phyloP scores from a whole-genome alignment of 92 coral and sea anemone genomes.

The Zoanthus solanderi region DNA sequence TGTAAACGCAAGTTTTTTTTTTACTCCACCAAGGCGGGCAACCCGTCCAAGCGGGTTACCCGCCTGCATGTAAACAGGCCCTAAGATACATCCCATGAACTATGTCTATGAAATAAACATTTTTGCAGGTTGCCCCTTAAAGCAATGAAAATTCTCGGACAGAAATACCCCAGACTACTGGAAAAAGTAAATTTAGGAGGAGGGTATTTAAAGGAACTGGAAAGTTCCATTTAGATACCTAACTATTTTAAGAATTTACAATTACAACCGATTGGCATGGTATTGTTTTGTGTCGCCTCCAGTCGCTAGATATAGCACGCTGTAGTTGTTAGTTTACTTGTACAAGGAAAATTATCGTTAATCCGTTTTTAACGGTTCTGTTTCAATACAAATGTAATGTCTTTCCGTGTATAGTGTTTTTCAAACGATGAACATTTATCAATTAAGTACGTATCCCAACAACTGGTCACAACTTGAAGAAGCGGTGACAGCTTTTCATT shows the following conservation, averaged over 20 bases:
- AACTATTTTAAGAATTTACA: not conserved
- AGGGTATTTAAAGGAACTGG: not conserved
- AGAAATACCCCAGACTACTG: not conserved
- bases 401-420: no score
- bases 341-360: not conserved
- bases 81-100: not conserved
- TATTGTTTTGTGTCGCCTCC: not conserved
- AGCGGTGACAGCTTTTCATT: no score
- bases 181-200: not conserved
- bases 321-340: not conserved
- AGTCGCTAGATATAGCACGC: not conserved
- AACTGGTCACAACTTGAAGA: no score
- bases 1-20: no score
- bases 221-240: not conserved
- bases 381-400: no score
- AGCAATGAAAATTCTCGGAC: conserved; percentile 1
- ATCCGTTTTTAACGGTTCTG: no score
- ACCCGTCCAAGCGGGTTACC: no score
- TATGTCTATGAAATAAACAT: no score
- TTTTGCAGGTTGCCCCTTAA: not conserved
- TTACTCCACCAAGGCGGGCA: no score
- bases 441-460: no score
- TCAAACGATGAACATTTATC: no score
- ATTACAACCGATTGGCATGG: not conserved
- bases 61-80: no score